Evolutionary conservation across 2,888 invertebrate genomes (phyloP).

Genomic region (Thereva nobilitata): DNA sequence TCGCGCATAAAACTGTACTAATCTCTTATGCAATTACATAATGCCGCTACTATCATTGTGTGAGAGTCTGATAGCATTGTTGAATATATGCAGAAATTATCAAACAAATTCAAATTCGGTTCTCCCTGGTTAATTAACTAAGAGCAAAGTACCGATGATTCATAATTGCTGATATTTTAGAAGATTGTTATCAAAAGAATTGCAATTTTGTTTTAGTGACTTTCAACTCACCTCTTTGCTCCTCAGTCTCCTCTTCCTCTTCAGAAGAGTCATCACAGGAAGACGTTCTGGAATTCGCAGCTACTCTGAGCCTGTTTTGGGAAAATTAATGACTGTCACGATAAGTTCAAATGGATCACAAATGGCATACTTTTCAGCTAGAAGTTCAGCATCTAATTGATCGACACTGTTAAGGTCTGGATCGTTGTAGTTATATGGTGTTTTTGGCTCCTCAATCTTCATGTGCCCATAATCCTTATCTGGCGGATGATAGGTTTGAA

Average conservation of each 20-base stretch:
- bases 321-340: conserved; percentile 29
- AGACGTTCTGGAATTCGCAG: conserved; percentile 55
- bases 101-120: too few species aligned
- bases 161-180: too few species aligned
- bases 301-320: conserved; percentile 52
- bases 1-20: too few species aligned
- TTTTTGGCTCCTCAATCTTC: conserved; percentile 98
- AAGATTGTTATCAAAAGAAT: too few species aligned
- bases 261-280: conserved; percentile 64
- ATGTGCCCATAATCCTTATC: conserved; percentile 99
- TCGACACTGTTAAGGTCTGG: conserved; percentile 63
- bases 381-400: conserved; percentile 69
- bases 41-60: too few species aligned
- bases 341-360: conserved; percentile 11
- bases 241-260: conserved; percentile 65
- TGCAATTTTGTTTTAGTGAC: too few species aligned
- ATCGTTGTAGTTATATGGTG: conserved; percentile 75
- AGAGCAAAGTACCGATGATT: too few species aligned
- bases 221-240: conserved; percentile 60
- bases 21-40: too few species aligned
- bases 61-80: too few species aligned
- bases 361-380: conserved; percentile 73
- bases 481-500: conserved; percentile 95
- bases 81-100: too few species aligned
- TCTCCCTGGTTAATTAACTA: too few species aligned